Base-by-base conservation (phyloP, 2,113 vertebrate species). In the Antigone vipio region DNA sequence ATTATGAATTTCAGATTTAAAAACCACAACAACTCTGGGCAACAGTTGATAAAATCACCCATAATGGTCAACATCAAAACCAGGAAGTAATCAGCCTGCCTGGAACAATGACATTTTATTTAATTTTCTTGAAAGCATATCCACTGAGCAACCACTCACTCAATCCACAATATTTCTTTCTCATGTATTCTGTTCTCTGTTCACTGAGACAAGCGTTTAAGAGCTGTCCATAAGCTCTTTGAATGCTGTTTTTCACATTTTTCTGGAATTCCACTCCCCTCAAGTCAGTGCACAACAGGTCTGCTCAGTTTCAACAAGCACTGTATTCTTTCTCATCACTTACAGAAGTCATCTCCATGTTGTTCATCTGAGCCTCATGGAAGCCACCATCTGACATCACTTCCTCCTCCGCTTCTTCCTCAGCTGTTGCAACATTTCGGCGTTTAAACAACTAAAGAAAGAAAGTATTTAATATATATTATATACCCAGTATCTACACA, bases 331-430 rank as follows among this genome's bases (percentile, higher is more conserved):
- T 85, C 44, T 62, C 34, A 45, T 58, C 75, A 98, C 98, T 98
- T 92, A 99, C 99, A 77, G 98, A 97, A 42, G 97, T 97, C 98
- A 99, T 99, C 95, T 99, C 99, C 99, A 99, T 99, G 93, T 99
- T 99, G 98, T 99, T 99, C 77, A 98, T 98, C 96, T 99, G 99
- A 58, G 99, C 99, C 97, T 99, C 99, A 86, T 99, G 98, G 97
- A 99, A 99, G 86, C 99, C 99, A 21, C 99, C 99, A 97, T 99
- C 99, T 9, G 98, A 99, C 99, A 99, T 99, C 59, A 99, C 98
- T 96, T 99, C 99, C n/a, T 99, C 99, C 80, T 99, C 99, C 2
- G 98, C 95, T 93, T 98, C 95, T 90, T 99, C 99, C 87, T 99
- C 99, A 75, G 99, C 99, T 68, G 98, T 99, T 66, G 99, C 99